Conservation (phyloP, 2,113 vertebrate genomes). For the Stegostoma tigrinum region DNA sequence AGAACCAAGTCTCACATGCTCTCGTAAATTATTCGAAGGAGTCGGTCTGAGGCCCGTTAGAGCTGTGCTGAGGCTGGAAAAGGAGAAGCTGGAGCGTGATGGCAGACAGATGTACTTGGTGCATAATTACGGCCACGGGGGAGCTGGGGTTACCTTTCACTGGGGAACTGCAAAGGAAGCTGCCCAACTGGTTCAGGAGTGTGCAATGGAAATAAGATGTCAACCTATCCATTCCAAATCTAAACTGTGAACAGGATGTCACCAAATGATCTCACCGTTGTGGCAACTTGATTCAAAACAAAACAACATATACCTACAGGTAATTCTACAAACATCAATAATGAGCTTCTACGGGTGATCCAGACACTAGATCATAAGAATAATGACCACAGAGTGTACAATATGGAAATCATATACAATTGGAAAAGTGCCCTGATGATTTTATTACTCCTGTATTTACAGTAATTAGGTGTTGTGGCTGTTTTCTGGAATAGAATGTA, state of each 20-base stretch:
- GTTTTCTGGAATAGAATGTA: neutral
- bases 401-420: neutral
- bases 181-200: constrained; percentile 59
- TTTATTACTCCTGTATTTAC: neutral
- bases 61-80: constrained; percentile 60
- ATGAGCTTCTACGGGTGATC: neutral
- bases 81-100: constrained; percentile 52
- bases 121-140: constrained; percentile 84
- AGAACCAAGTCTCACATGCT: constrained; percentile 69
- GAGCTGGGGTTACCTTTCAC: constrained; percentile 71
- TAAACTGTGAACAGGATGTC: neutral
- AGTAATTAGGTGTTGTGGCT: neutral
- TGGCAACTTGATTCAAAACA: neutral
- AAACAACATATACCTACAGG: neutral
- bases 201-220: constrained; percentile 45
- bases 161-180: constrained; percentile 76
- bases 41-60: constrained; percentile 79
- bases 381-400: neutral
- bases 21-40: constrained; percentile 50
- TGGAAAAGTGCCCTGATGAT: neutral
- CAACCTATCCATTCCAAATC: no score
- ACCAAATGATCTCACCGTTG: neutral
- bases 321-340: neutral
- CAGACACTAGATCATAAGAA: neutral
- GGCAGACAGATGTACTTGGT: constrained; percentile 59